Evolutionary conservation across 2,113 vertebrate species (phyloP).

Genomic region (Tauraco erythrolophus): DNA sequence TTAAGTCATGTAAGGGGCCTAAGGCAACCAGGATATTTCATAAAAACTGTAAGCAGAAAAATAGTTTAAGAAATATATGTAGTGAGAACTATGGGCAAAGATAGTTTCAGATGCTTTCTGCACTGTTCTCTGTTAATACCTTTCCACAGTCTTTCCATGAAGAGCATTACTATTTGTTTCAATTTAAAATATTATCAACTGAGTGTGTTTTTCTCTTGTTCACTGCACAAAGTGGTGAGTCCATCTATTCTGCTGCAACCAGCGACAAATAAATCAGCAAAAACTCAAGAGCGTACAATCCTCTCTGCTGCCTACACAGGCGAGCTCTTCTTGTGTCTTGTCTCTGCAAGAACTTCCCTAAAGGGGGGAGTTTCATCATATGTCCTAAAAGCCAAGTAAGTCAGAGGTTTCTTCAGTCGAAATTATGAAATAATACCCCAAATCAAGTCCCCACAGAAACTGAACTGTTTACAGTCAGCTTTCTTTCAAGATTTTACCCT

Average conservation of each 20-base stretch:
- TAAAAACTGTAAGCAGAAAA: not conserved
- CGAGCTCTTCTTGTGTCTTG: not conserved
- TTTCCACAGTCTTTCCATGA: not conserved
- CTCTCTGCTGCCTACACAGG: not conserved
- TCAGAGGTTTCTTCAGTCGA: not conserved
- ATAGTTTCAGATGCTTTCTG: not conserved
- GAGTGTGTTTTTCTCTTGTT: not conserved
- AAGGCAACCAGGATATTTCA: not conserved
- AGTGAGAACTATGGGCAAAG: not conserved
- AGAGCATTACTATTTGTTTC: not conserved
- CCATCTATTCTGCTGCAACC: not conserved
- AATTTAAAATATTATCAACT: not conserved
- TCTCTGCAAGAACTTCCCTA: not conserved
- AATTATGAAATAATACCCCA: constrained; percentile 22
- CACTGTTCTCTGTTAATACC: not conserved
- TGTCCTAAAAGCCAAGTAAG: not conserved
- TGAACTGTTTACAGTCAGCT: not conserved
- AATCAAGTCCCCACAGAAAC: not conserved
- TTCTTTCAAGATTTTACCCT: not conserved
- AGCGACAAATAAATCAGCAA: not conserved
- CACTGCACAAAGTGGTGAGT: not conserved
- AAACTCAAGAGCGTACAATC: accelerated
- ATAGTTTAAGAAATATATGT: not conserved
- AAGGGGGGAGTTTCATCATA: not conserved
- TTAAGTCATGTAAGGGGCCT: not conserved